Base-by-base conservation (phyloP, 2,797 vertebrate genomes). In the Smutsia gigantea region DNA sequence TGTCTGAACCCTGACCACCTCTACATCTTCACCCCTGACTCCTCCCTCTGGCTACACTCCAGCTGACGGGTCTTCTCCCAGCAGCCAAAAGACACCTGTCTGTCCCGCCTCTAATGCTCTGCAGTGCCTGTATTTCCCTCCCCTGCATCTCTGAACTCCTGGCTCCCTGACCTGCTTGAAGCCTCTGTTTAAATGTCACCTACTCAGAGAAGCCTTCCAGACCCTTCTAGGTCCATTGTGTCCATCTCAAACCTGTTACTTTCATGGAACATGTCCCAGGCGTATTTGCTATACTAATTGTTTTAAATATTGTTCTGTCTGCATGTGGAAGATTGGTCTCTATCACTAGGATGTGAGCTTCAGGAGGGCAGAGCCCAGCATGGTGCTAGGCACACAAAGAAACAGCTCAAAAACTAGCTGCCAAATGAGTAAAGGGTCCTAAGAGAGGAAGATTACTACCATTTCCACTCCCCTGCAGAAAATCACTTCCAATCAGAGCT, bases 141-240 rank as follows among this genome's bases (percentile, higher is more conserved):
- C 51, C 75, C 37, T 63, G 7, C 4, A 27, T 55, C 61, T 81
- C 42, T 2, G 11, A 13, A 21, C 63, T 29, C 15, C 17, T 15
- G 27, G 89, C 18, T 78, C n/a, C 34, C 13, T 27, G 1, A 83
- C 19, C 21, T 57, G 14, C 79, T 66, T 23, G 9, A 85, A 39
- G 55, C 4, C 1, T 69, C 34, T 59, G 64, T 12, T 18, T 61
- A 49, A 63, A 83, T 7, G 27, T 10, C 46, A 81, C 68, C 91
- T 83, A 51, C 42, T 49, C 42, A n/a, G 7, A 85, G 77, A 85
- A 93, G 59, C 7, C 77, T 57, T 91, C 86, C 91, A 66, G 27
- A 21, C 2, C 21, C 39, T 7, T 19, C 34, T 3, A 71, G 21
- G 68, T 31, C 37, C 34, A 59, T 4, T 1, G 8, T 0, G 0